Base-by-base conservation (phyloP, 2,888 invertebrate species). In the Clunio marinus region DNA sequence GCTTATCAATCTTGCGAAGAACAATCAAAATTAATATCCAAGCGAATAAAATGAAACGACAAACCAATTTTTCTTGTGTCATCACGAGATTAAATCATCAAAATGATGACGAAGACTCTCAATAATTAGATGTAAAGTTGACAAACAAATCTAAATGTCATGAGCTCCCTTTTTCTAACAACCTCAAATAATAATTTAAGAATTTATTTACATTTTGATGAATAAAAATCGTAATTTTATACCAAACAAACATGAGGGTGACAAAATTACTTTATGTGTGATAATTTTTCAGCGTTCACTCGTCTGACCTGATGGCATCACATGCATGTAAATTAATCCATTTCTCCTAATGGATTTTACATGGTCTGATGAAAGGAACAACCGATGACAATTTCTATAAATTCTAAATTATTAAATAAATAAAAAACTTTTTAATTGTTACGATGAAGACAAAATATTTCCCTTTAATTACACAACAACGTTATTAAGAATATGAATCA, bases 151-250 rank as follows among this genome's bases (percentile, higher is more conserved):
- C 32, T 8, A 32, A 5, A 32, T 8, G 32, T 32, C 10, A n/a
- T n/a, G n/a, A n/a, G n/a, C n/a, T 32, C 32, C 32, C 32, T 32
- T 45, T 45, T 7, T 45, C 45, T 45, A 13, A 32, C 7, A 32
- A 32, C 5, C 35, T 5, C 45, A 45, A 32, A 32, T 45, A n/a
- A 45, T 45, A 45, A 4, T 15, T 8, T 8, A 15, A 45, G 4
- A 45, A 8, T 45, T 45, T 45, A 45, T 45, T 45, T 45, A 45
- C 45, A 45, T 45, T 45, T 45, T 45, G 45, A 45, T 45, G 45
- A 15, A 15, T 45, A 45, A 45, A 45, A 45, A 45, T 8, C n/a
- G 45, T 45, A 45, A 15, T n/a, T 45, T 45, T 7, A 55, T 22
- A 22, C n/a, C 55, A 8, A 7, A 3, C 4, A 15, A 45, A 55